These are phyloP conservation scores for Hemibagrus guttatus DNA, from an alignment of 2,797 vertebrate genomes.

Conservation along the genomic window DNA sequence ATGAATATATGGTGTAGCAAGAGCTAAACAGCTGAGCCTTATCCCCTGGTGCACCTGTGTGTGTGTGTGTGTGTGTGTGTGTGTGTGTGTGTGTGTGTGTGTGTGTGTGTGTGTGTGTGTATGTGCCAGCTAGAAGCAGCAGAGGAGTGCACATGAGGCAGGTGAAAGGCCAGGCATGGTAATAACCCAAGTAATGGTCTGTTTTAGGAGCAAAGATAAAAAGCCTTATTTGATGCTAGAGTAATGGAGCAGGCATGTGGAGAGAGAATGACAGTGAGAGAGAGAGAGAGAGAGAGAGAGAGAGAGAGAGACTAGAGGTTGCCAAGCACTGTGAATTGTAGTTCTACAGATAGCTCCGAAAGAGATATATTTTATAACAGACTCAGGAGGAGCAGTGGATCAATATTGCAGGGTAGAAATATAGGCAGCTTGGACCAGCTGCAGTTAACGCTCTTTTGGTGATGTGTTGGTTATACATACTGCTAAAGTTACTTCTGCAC, in stretches of 20 bases:
- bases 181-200: conserved; percentile 51
- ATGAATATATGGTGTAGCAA: neutral
- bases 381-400: conserved; percentile 31
- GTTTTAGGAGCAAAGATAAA: conserved; percentile 56
- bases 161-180: conserved; percentile 40
- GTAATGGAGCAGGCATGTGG: conserved; percentile 30
- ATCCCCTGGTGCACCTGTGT: neutral
- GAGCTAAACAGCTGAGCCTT: neutral
- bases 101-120: neutral
- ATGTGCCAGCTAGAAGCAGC: conserved; percentile 17
- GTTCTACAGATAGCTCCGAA: conserved; percentile 41
- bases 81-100: conserved; percentile 16
- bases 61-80: neutral
- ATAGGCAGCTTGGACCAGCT: conserved; percentile 27
- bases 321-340: conserved; percentile 30
- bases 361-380: conserved; percentile 40
- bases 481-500: neutral
- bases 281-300: conserved; percentile 2
- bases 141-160: conserved; percentile 18
- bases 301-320: conserved; percentile 35
- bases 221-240: conserved; percentile 39
- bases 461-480: conserved; percentile 19
- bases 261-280: neutral
- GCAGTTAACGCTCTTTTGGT: conserved; percentile 8
- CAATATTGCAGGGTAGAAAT: conserved; percentile 42